A percentile compares a stretch with the other conserved stretches of the same genome.
These are phyloP conservation scores for Perca flavescens DNA, from an alignment of 2,113 vertebrate species.

Conservation along the genomic window DNA sequence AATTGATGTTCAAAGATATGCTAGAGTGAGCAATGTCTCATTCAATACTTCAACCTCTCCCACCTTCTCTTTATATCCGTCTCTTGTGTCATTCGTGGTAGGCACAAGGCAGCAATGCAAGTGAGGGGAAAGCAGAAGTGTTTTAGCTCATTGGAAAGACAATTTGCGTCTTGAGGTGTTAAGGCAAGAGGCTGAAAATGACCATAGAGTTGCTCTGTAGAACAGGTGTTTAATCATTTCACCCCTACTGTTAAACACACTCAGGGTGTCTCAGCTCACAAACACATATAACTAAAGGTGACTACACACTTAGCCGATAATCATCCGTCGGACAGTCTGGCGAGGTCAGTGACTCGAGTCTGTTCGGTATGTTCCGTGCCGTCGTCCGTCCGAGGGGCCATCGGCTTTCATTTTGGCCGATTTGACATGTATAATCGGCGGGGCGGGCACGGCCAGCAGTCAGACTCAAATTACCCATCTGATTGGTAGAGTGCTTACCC, in stretches of 20 bases:
- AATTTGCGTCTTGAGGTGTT: neutral
- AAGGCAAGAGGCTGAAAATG: neutral
- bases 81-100: neutral
- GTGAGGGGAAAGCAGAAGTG: neutral
- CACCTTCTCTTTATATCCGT: neutral
- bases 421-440: too few relatives aligned
- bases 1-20: neutral
- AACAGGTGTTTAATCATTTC: neutral
- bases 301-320: too few relatives aligned
- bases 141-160: neutral
- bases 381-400: too few relatives aligned
- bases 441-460: too few relatives aligned
- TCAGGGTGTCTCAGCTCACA: neutral
- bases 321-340: too few relatives aligned
- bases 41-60: neutral
- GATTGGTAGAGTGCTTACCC: too few relatives aligned
- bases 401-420: too few relatives aligned
- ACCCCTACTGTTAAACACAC: too few relatives aligned
- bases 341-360: too few relatives aligned
- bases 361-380: too few relatives aligned
- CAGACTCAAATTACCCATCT: too few relatives aligned
- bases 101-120: neutral
- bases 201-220: neutral
- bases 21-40: neutral
- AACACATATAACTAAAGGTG: conserved; percentile 1